A percentile compares a stretch with the other conserved stretches of the same genome.
phyloP scores from a whole-genome alignment of 2,113 vertebrate species.

The Eira barbara region DNA sequence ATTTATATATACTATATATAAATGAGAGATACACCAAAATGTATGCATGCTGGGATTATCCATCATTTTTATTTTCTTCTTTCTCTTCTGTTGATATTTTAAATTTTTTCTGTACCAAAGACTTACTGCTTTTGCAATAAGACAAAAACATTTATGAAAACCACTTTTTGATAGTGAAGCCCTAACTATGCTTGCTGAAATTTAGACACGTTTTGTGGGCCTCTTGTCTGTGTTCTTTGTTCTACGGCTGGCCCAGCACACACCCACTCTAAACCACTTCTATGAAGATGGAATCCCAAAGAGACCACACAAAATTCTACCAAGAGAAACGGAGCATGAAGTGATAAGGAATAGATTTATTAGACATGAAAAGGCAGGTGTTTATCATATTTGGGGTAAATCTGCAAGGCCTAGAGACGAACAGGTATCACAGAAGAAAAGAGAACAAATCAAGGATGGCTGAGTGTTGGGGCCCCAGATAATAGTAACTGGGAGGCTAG shows the following conservation, averaged over 20 bases:
- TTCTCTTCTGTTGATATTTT: background rate
- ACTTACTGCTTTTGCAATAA: background rate
- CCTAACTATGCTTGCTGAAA: background rate
- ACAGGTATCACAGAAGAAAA: background rate
- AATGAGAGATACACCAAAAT: background rate
- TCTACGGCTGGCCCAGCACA: background rate
- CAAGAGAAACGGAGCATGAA: background rate
- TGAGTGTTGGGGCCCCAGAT: background rate
- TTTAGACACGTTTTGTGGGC: background rate
- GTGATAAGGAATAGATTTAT: background rate
- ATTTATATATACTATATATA: background rate
- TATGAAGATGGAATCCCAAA: background rate
- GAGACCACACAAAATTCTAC: background rate
- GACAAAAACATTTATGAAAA: background rate
- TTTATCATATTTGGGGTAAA: background rate
- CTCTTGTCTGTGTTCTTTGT: background rate
- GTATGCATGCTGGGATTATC: background rate
- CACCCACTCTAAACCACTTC: background rate
- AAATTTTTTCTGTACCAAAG: background rate
- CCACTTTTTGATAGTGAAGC: background rate
- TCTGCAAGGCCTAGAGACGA: background rate
- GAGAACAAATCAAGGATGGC: background rate
- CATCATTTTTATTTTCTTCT: background rate
- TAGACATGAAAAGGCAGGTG: background rate
- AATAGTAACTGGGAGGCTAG: background rate